phyloP scores from a whole-genome alignment of 2,888 invertebrate species.

The Chorisops tibialis region DNA sequence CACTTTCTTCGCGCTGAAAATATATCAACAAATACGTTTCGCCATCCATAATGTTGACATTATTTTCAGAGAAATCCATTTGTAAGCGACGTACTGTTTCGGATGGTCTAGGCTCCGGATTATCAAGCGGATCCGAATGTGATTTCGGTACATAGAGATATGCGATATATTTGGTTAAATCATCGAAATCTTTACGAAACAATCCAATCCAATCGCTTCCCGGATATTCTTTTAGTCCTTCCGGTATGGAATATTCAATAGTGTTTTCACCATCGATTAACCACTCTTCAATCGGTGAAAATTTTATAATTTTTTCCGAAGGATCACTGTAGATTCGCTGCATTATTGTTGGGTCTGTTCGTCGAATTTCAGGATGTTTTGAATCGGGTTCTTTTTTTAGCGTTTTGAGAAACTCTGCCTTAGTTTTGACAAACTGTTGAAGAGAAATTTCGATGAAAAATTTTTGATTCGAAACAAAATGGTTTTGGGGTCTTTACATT shows the following conservation, averaged over 20 bases:
- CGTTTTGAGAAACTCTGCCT: no score
- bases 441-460: no score
- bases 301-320: conserved; percentile 64
- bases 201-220: conserved; percentile 81
- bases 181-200: conserved; percentile 72
- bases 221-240: conserved; percentile 49
- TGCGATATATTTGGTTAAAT: conserved; percentile 73
- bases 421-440: no score
- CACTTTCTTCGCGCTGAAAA: conserved; percentile 27
- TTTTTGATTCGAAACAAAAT: no score
- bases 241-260: conserved; percentile 33
- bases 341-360: conserved; percentile 58
- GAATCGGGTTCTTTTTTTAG: no score
- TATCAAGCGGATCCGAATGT: background rate
- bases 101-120: background rate
- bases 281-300: conserved; percentile 66
- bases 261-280: conserved; percentile 59
- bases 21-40: conserved; percentile 31
- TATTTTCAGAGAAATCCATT: conserved; percentile 31
- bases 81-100: background rate
- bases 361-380: no score
- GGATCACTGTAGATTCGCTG: conserved; percentile 65
- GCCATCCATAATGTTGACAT: conserved; percentile 27
- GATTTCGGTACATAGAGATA: conserved; percentile 61
- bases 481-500: no score